Percentiles rank a stretch among this genome's conserved stretches.
phyloP scores from a whole-genome alignment of 92 coral and sea anemone species.

The Chrysogorgia sp. region DNA sequence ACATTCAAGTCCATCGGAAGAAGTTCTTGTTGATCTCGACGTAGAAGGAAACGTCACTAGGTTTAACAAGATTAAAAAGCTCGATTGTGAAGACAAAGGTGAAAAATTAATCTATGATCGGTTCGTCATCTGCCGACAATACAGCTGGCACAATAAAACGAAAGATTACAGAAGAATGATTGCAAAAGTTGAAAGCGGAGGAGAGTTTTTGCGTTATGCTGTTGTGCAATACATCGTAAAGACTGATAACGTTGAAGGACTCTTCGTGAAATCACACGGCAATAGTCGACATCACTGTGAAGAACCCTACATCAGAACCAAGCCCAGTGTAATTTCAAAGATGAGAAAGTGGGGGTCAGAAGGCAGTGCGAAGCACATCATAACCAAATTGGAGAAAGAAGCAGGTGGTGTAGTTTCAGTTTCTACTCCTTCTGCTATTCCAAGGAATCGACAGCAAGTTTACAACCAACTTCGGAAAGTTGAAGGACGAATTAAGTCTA shows the following conservation, averaged over 20 bases:
- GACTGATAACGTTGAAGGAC: slow-evolving; percentile 16
- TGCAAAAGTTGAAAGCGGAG: slow-evolving; percentile 53
- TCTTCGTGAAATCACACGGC: slow-evolving; percentile 46
- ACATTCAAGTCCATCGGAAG: slow-evolving; percentile 49
- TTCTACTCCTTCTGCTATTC: slow-evolving; percentile 22
- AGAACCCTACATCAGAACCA: slow-evolving; percentile 32
- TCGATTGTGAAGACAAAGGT: neutral
- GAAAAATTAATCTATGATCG: neutral
- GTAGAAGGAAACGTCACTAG: slow-evolving; percentile 17
- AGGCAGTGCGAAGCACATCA: slow-evolving; percentile 31
- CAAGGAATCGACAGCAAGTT: slow-evolving; percentile 52
- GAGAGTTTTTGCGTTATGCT: slow-evolving; percentile 43
- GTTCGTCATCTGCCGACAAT: slow-evolving; percentile 48
- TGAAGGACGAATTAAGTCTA: neutral
- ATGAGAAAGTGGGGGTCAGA: slow-evolving; percentile 9
- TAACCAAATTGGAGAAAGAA: slow-evolving; percentile 3
- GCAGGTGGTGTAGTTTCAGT: slow-evolving; percentile 19
- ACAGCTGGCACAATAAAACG: slow-evolving; percentile 59
- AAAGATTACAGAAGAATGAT: slow-evolving; percentile 43
- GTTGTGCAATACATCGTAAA: slow-evolving; percentile 49
- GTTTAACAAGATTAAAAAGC: neutral
- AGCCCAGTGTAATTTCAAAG: slow-evolving; percentile 33
- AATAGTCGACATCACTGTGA: slow-evolving; percentile 12
- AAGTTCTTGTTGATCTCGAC: slow-evolving; percentile 12
- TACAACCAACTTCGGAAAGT: slow-evolving; percentile 35